Evolutionary conservation across 2,888 invertebrate genomes (phyloP).

Genomic region (Agapetus fuscipes): DNA sequence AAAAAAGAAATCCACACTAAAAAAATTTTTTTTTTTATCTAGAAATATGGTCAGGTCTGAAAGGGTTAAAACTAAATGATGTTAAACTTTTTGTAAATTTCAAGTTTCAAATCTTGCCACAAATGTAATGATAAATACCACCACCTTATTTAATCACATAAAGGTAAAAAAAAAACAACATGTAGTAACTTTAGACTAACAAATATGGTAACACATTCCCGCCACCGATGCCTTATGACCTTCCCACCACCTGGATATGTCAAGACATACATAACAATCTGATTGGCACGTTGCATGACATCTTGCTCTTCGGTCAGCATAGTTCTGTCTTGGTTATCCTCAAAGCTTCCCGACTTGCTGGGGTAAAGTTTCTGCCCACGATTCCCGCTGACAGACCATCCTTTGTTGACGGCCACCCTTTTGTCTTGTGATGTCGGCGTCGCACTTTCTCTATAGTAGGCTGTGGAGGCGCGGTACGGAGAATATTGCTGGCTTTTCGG

Average conservation of each 20-base stretch:
- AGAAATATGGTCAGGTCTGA: no score
- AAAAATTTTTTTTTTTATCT: no score
- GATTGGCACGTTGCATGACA: constrained; percentile 77
- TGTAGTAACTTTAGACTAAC: no score
- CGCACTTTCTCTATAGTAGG: constrained; percentile 6
- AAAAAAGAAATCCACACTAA: no score
- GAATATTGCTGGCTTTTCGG: constrained; percentile 18
- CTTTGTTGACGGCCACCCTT: neutral
- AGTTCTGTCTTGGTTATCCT: constrained; percentile 46
- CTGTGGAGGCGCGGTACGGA: constrained; percentile 10
- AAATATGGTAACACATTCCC: no score
- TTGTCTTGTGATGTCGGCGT: constrained; percentile 2
- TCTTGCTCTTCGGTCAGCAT: constrained; percentile 64
- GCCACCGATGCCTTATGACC: no score
- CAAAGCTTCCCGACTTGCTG: constrained; percentile 34
- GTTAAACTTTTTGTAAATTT: no score
- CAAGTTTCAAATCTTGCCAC: no score
- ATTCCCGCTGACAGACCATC: neutral
- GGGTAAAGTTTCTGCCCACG: constrained; percentile 22
- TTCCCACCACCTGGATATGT: no score
- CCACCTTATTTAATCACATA: constrained; percentile 6
- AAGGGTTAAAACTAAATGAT: no score
- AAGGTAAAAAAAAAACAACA: constrained; percentile 5
- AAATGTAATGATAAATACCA: no score
- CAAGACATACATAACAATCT: constrained; percentile 73